These are phyloP conservation scores for Mactra quadrangularis DNA, from an alignment of 1,140 invertebrate genomes.

Conservation along the genomic window DNA sequence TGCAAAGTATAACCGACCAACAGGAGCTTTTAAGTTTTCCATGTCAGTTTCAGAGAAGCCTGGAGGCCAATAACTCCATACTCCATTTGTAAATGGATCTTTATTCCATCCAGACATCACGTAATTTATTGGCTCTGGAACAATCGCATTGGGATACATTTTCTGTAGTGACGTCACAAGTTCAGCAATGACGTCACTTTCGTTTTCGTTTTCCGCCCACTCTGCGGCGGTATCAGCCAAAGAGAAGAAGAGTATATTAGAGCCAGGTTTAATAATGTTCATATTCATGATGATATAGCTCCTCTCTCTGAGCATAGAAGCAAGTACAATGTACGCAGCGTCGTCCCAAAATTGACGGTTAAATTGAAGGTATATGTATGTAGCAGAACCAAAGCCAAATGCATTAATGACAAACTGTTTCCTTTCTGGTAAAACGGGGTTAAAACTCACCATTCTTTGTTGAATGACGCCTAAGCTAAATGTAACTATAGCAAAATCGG, in stretches of 20 bases:
- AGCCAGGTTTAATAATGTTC: slow-evolving; percentile 8
- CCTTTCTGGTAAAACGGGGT: not conserved
- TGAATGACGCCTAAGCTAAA: slow-evolving; percentile 40
- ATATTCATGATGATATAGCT: not conserved
- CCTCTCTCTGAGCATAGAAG: not conserved
- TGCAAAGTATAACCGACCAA: not conserved
- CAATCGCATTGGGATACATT: not conserved
- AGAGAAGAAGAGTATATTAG: slow-evolving; percentile 7
- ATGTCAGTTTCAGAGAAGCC: slow-evolving; percentile 1
- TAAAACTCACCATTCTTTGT: not conserved
- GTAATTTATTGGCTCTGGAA: not conserved
- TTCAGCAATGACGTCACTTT: not conserved
- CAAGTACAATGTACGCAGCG: not conserved
- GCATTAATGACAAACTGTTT: slow-evolving; percentile 16
- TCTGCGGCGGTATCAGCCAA: slow-evolving; percentile 1
- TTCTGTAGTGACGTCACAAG: not conserved
- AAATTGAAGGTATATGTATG: slow-evolving; percentile 27
- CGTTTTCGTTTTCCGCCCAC: not conserved
- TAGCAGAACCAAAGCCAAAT: not conserved
- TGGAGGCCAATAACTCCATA: slow-evolving; percentile 25
- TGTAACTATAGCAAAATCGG: slow-evolving; percentile 18
- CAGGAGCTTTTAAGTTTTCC: not conserved
- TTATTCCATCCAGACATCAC: not conserved
- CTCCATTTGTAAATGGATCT: slow-evolving; percentile 15
- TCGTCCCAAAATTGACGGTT: slow-evolving; percentile 16